Percentiles rank a stretch among this genome's conserved stretches.
Evolutionary conservation across 1,140 invertebrate genomes (phyloP).

Genomic region (Vanessa tameamea): DNA sequence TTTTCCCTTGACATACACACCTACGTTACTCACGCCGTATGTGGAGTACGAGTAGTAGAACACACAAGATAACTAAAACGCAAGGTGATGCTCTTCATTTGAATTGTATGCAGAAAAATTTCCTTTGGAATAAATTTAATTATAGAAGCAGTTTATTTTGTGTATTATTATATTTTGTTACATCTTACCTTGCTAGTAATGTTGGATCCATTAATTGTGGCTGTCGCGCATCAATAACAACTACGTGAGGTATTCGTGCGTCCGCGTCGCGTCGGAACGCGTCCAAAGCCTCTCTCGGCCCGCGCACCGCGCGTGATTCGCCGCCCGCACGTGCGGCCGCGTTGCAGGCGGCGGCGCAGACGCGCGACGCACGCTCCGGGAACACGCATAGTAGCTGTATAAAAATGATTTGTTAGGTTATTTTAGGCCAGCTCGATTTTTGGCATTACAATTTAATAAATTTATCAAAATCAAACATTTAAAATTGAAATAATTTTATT

Average conservation of each 20-base stretch:
- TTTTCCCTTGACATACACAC: too few species aligned
- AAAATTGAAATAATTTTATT: too few species aligned
- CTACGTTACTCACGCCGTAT: too few species aligned
- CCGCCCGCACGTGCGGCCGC: constrained; percentile 65
- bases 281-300: constrained; percentile 63
- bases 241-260: constrained; percentile 61
- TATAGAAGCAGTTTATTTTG: neutral
- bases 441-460: too few species aligned
- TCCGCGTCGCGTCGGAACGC: constrained; percentile 65
- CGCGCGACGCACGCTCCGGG: constrained; percentile 68
- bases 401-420: neutral
- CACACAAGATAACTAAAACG: too few species aligned
- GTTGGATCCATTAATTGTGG: constrained; percentile 63
- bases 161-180: neutral
- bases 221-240: constrained; percentile 66
- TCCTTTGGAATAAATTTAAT: neutral
- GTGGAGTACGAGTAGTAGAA: too few species aligned
- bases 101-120: neutral
- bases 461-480: too few species aligned
- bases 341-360: constrained; percentile 64
- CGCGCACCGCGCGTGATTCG: constrained; percentile 59
- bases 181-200: constrained; percentile 58
- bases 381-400: constrained; percentile 73
- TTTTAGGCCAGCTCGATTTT: too few species aligned
- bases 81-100: too few species aligned